Evolutionary conservation across 2,888 invertebrate species (phyloP).

Genomic region (Anoncus sp.): DNA sequence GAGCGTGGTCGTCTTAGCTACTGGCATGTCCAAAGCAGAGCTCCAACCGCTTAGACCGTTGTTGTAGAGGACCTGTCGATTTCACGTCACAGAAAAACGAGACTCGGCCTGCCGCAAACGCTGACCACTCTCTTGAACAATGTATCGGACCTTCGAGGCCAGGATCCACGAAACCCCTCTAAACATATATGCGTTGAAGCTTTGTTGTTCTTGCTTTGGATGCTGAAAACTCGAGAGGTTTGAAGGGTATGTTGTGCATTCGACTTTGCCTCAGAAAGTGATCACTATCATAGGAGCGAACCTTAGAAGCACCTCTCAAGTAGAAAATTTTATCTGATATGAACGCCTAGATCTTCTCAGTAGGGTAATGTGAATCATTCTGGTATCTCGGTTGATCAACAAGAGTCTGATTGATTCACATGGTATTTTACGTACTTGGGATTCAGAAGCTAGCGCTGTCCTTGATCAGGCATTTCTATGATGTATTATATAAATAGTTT

Average conservation of each 20-base stretch:
- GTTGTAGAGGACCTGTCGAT: slow-evolving; percentile 77
- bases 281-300: not conserved
- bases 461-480: not conserved
- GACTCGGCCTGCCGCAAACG: slow-evolving; percentile 15
- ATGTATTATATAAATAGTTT: too few relatives aligned
- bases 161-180: not conserved
- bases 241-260: not conserved
- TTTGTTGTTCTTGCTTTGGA: slow-evolving; percentile 13
- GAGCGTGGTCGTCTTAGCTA: slow-evolving; percentile 27
- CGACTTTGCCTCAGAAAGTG: slow-evolving; percentile 3
- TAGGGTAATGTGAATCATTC: too few relatives aligned
- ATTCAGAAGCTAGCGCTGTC: too few relatives aligned
- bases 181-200: not conserved
- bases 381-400: too few relatives aligned
- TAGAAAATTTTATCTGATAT: too few relatives aligned
- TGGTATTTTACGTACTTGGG: too few relatives aligned
- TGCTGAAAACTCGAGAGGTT: not conserved
- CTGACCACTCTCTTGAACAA: slow-evolving; percentile 21
- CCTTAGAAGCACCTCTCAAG: not conserved
- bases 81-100: slow-evolving; percentile 74
- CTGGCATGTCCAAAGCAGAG: slow-evolving; percentile 55
- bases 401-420: not conserved
- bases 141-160: slow-evolving; percentile 16
- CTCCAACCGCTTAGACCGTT: slow-evolving; percentile 72
- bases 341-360: too few relatives aligned